phyloP scores from a whole-genome alignment of 2,797 vertebrate genomes.

The Tenualosa ilisha region DNA sequence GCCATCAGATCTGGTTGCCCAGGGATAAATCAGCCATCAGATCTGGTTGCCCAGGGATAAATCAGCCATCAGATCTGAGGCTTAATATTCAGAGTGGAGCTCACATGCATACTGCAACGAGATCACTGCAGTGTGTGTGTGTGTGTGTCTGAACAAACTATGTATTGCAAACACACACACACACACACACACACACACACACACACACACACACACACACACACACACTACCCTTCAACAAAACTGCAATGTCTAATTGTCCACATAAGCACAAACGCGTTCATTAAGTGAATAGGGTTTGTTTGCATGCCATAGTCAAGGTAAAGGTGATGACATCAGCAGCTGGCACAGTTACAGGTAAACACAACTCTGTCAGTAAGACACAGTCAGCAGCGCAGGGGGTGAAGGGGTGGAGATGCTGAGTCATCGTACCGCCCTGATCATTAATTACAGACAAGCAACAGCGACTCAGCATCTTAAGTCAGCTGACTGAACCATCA shows the following conservation, averaged over 20 bases:
- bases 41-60: too few relatives aligned
- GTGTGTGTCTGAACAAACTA: neutral
- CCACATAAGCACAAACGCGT: neutral
- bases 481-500: neutral
- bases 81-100: neutral
- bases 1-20: too few relatives aligned
- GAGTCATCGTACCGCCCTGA: neutral
- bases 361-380: neutral
- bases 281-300: neutral
- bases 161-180: neutral
- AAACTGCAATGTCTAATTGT: too few relatives aligned
- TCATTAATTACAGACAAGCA: slow-evolving; percentile 3
- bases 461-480: neutral
- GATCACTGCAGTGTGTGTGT: neutral
- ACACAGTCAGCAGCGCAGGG: neutral
- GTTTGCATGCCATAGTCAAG: neutral
- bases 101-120: neutral
- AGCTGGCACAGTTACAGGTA: neutral
- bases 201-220: too few relatives aligned
- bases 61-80: too few relatives aligned
- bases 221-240: too few relatives aligned
- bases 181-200: too few relatives aligned
- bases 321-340: neutral
- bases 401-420: neutral
- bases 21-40: too few relatives aligned